Conservation (phyloP, 2,113 vertebrate genomes). For the Aldabrachelys gigantea region DNA sequence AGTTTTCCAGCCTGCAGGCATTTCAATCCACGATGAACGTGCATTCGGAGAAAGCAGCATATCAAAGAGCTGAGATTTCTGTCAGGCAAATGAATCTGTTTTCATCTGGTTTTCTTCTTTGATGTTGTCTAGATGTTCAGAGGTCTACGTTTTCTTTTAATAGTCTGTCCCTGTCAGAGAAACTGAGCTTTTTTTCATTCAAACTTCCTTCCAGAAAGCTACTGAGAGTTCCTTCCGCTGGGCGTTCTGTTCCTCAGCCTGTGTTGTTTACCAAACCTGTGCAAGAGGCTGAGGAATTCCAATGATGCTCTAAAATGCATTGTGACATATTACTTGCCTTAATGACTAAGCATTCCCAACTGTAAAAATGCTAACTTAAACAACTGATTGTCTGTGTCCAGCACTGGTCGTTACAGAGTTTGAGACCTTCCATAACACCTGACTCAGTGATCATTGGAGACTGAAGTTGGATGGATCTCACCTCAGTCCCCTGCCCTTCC, state of each 20-base stretch:
- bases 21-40: not conserved
- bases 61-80: slow-evolving; percentile 17
- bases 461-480: not conserved
- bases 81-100: slow-evolving; percentile 30
- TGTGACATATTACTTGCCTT: not conserved
- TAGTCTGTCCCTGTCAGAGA: not conserved
- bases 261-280: not conserved
- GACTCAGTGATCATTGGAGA: not conserved
- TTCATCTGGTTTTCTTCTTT: slow-evolving; percentile 41
- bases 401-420: not conserved
- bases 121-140: slow-evolving; percentile 42
- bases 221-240: not conserved
- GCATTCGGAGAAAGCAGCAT: not conserved
- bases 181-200: not conserved
- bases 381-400: not conserved
- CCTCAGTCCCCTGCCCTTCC: not conserved
- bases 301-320: not conserved
- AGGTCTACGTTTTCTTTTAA: slow-evolving; percentile 6
- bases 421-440: not conserved
- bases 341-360: not conserved
- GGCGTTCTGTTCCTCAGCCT: not conserved
- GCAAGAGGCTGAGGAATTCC: not conserved
- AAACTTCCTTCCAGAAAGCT: not conserved
- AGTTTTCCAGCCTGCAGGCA: slow-evolving; percentile 15
- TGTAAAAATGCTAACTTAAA: not conserved